Evolutionary conservation across 2,797 vertebrate genomes (phyloP).

Genomic region (Ambastaia sidthimunki): DNA sequence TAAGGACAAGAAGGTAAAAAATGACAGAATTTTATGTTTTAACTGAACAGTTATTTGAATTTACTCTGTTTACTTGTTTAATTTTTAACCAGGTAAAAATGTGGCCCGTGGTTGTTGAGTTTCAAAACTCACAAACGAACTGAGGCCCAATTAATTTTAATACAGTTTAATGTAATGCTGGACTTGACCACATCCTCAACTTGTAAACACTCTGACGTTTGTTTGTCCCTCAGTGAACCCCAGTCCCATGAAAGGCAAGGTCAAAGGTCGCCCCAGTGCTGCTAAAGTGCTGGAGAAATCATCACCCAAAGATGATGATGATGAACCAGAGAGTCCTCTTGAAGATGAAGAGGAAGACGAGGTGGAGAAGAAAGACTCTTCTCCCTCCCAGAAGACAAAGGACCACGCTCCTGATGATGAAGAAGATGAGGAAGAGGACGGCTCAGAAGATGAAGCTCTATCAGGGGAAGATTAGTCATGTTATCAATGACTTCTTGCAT

Average conservation of each 20-base stretch:
- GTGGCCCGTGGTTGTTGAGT: too few relatives aligned
- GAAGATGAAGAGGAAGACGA: constrained; percentile 80
- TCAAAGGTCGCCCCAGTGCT: constrained; percentile 91
- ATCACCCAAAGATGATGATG: constrained; percentile 88
- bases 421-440: constrained; percentile 80
- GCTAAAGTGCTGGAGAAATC: constrained; percentile 94
- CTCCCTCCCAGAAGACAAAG: constrained; percentile 85
- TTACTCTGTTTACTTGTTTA: too few relatives aligned
- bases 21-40: too few relatives aligned
- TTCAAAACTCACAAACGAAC: too few relatives aligned
- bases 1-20: too few relatives aligned
- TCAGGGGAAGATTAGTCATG: constrained; percentile 94
- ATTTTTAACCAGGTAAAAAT: too few relatives aligned
- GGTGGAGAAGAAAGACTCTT: constrained; percentile 82
- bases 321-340: constrained; percentile 77
- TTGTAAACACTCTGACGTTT: constrained; percentile 1
- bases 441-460: constrained; percentile 94
- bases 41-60: too few relatives aligned
- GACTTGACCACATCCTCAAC: not conserved
- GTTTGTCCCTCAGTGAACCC: constrained; percentile 84
- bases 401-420: constrained; percentile 72
- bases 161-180: too few relatives aligned
- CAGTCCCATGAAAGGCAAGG: constrained; percentile 97
- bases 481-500: constrained; percentile 58
- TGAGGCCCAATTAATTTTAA: too few relatives aligned